Base-by-base conservation (phyloP, 2,888 invertebrate genomes). In the Masnerella sp. region DNA sequence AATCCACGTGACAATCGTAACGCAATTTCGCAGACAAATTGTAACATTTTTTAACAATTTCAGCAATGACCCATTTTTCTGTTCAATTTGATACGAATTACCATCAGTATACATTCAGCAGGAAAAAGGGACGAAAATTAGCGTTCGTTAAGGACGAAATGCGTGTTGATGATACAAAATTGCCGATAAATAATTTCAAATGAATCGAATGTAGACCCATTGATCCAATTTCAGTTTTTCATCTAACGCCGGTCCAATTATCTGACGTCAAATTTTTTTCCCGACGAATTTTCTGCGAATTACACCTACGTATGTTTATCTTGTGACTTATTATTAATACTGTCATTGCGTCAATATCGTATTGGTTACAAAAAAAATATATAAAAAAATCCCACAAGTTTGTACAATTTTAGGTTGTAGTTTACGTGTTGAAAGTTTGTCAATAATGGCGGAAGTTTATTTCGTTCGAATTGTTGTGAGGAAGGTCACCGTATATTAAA, bases 21-120 rank as follows among this genome's bases (percentile, higher is more conserved):
- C n/a, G n/a, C n/a, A n/a, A n/a, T n/a, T n/a, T n/a, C n/a, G n/a
- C n/a, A n/a, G n/a, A 38, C 8, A 38, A 38, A 38, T 38, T 38
- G 38, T 38, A 38, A 14, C 7, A 1, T 7, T 22, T 51, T 51
- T 20, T 12, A 7, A 25, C 17, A 11, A 17, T 42, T 32, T 9
- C 0, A 15, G 7, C 18, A 12, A 12, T 58, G 32, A 43, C 36
- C 40, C n/a, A 52, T 38, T 42, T 42, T n/a, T 15, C 18, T 58
- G n/a, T 2, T 2, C 15, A 59, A 59, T 45, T 47, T 22, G 15
- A 15, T 8, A 43, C 36, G 9, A 59, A 59, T 45, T 59, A 59
- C 17, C 45, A 47, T 59, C 17, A 59, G 20, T n/a, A 9, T 14
- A 47, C 32, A 59, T 59, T 59, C 59, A 59, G 45, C 5, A 36